Percentiles rank a stretch among this genome's conserved stretches.
These are phyloP conservation scores for Sparidentex hasta DNA, from an alignment of 2,797 vertebrate genomes.

Conservation along the genomic window DNA sequence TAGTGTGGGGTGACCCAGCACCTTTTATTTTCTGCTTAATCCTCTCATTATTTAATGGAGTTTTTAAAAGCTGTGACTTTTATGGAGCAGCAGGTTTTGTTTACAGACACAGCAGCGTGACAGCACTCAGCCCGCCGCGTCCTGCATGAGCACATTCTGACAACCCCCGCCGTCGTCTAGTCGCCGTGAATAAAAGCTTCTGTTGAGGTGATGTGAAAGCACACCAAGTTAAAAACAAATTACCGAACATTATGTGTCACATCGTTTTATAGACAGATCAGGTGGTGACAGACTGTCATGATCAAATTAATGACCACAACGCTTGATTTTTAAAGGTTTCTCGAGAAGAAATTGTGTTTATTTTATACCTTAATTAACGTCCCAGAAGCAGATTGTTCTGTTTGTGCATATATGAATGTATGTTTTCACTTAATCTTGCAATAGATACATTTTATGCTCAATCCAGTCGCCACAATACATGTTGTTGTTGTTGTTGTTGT, in stretches of 20 bases:
- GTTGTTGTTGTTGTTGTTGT: no score
- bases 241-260: background rate
- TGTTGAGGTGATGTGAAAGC: conserved; percentile 20
- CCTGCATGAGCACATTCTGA: background rate
- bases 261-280: background rate
- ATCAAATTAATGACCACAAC: conserved; percentile 11
- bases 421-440: background rate
- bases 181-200: conserved; percentile 1
- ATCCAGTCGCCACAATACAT: background rate
- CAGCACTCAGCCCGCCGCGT: conserved; percentile 4
- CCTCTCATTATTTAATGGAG: conserved; percentile 27
- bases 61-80: conserved; percentile 29
- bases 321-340: conserved; percentile 4
- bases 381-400: background rate
- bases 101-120: conserved; percentile 12
- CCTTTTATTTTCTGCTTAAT: conserved; percentile 1
- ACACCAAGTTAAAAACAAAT: conserved; percentile 14
- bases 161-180: conserved; percentile 9
- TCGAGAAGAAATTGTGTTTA: no score
- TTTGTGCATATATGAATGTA: background rate
- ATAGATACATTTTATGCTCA: no score
- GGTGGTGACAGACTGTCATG: conserved; percentile 1
- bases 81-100: conserved; percentile 31
- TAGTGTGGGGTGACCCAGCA: conserved; percentile 2
- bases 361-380: background rate